Evolutionary conservation across 2,797 vertebrate species (phyloP).

Genomic region (Loriculus beryllinus): DNA sequence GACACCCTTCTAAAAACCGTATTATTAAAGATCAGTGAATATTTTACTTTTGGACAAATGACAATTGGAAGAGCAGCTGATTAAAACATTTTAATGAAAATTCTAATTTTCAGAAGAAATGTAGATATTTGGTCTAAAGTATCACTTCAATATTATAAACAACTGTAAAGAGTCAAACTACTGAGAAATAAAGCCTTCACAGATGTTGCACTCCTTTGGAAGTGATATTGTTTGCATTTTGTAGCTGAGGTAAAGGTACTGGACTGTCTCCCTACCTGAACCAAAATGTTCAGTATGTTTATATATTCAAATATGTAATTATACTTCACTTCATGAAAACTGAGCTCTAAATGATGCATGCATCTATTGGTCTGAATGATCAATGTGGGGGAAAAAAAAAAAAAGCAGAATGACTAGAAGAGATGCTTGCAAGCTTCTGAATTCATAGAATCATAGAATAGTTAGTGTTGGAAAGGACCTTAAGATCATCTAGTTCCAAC

Average conservation of each 20-base stretch:
- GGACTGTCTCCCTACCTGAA: neutral
- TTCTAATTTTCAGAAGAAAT: neutral
- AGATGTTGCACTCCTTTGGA: neutral
- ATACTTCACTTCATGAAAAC: neutral
- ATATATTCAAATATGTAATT: neutral
- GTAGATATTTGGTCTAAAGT: neutral
- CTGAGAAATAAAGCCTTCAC: neutral
- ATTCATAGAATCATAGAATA: neutral
- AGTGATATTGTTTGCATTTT: neutral
- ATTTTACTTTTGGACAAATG: neutral
- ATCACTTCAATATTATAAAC: neutral
- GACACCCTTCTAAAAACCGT: neutral
- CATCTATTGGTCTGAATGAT: neutral
- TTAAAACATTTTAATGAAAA: neutral
- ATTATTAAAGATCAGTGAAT: neutral
- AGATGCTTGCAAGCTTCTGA: neutral
- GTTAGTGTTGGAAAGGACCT: too few species aligned
- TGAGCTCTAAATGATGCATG: neutral
- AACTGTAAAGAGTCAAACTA: neutral
- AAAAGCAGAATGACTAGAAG: neutral
- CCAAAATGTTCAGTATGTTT: neutral
- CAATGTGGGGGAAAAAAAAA: accelerated
- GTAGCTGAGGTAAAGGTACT: neutral
- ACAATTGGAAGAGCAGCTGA: neutral
- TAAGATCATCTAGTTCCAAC: too few species aligned